Evolutionary conservation across 2,113 vertebrate species (phyloP).

Genomic region (Pterocles orientalis): DNA sequence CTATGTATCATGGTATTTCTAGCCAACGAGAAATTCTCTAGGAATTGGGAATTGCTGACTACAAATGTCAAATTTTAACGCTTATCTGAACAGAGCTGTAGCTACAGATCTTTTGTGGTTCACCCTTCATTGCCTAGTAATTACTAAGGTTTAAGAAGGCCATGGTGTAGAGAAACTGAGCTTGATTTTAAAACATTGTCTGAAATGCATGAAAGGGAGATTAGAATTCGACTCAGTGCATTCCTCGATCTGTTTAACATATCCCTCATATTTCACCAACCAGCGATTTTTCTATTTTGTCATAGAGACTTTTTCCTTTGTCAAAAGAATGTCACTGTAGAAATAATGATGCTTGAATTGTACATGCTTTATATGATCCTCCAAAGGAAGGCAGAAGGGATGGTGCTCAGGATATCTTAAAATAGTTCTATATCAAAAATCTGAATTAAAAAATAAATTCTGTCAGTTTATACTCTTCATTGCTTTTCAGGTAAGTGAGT

Average conservation of each 20-base stretch:
- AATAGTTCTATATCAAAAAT: background rate
- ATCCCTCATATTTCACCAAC: background rate
- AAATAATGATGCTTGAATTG: background rate
- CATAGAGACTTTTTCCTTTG: background rate
- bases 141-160: background rate
- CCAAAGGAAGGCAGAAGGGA: background rate
- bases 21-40: background rate
- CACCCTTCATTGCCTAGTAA: background rate
- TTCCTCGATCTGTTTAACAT: background rate
- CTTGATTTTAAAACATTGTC: background rate
- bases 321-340: background rate
- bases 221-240: background rate
- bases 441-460: background rate
- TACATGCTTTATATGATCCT: accelerated
- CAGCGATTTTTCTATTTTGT: background rate
- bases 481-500: background rate
- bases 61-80: constrained; percentile 1
- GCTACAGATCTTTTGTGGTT: background rate
- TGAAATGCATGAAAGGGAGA: background rate
- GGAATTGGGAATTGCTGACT: background rate
- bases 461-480: background rate
- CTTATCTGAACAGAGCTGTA: background rate
- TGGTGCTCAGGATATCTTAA: background rate
- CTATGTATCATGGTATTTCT: background rate
- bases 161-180: background rate